phyloP scores from a whole-genome alignment of 2,888 invertebrate genomes.

The Brassicogethes aeneus region DNA sequence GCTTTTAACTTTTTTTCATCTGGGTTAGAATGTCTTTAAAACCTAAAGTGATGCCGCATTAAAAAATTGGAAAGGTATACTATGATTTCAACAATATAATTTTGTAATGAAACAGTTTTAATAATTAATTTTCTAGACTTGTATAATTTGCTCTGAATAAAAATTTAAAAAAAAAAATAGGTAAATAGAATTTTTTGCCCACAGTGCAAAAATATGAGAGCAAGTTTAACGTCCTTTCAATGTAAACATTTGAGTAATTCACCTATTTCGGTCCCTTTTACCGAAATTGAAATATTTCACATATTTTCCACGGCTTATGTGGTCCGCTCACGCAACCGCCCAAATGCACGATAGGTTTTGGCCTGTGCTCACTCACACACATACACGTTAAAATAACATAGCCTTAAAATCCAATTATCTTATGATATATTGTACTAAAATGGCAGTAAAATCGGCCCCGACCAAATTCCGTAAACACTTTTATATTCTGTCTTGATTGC shows the following conservation, averaged over 20 bases:
- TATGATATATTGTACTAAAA: conserved; percentile 16
- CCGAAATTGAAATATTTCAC: conserved; percentile 25
- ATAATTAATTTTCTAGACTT: no score
- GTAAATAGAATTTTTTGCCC: no score
- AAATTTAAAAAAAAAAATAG: no score
- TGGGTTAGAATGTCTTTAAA: no score
- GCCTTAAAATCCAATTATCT: conserved; percentile 18
- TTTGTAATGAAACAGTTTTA: no score
- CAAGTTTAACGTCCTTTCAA: conserved; percentile 12
- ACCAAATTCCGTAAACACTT: conserved; percentile 7
- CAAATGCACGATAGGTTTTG: conserved; percentile 11
- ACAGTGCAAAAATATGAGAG: no score
- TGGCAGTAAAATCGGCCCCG: conserved; percentile 9
- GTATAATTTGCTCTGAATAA: no score
- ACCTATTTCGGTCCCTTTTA: conserved; percentile 22
- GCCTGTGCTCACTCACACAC: no score
- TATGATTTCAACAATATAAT: no score
- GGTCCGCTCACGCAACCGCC: conserved; percentile 14
- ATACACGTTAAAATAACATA: conserved; percentile 14
- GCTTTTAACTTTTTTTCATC: no score
- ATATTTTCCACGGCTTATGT: conserved; percentile 17
- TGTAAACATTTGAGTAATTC: conserved; percentile 22
- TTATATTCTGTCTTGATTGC: conserved; percentile 8
- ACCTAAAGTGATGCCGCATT: no score
- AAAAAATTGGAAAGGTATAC: no score